Evolutionary conservation across 2,888 invertebrate species (phyloP), one percentile per base, ranked within the genome.

Genomic region (Serrognathus titanus): DNA sequence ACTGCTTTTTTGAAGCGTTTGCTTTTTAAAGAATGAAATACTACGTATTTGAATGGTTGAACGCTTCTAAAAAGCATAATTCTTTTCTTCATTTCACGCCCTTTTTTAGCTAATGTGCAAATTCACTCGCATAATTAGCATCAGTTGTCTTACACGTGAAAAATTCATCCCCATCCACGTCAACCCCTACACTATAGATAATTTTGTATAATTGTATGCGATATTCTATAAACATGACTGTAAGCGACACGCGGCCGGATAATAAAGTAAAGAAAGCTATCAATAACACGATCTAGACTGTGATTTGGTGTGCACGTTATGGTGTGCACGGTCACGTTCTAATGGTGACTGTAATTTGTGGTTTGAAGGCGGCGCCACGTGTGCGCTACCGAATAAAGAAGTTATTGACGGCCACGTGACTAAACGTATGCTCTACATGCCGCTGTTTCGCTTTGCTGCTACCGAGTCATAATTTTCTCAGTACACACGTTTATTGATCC

Each of bases 221-320:
- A 63, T 65, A 65, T 65, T 66, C 65, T 72, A 75, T 75, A 76
- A 76, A 76, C 77, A 77, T 70, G 71, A 72, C 72, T 67, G 71
- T 69, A 61, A 65, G 61, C 62, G 71, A 62, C 76, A 75, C 76
- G 75, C 67, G 76, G 66, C 78, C 77, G 76, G 76, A 78, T 78
- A 78, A 78, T 77, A 76, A 77, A 77, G 73, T 69, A 71, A 75
- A 72, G 75, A 66, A 69, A 76, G 75, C 76, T 75, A 77, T 76
- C 77, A 75, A 78, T 76, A 78, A 78, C 77, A 77, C 71, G 71
- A 62, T 31, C 59, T 48, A 66, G 75, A 74, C 57, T 71, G 74
- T 72, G 69, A 66, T 31, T 8, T 45, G 20, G 54, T 49, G 31
- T 31, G 12, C 8, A 10, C 45, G 16, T 41, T 16, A 8, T n/a